Percentiles rank a stretch among this genome's conserved stretches.
Evolutionary conservation across 2,113 vertebrate species (phyloP).

Genomic region (Otolemur garnettii): DNA sequence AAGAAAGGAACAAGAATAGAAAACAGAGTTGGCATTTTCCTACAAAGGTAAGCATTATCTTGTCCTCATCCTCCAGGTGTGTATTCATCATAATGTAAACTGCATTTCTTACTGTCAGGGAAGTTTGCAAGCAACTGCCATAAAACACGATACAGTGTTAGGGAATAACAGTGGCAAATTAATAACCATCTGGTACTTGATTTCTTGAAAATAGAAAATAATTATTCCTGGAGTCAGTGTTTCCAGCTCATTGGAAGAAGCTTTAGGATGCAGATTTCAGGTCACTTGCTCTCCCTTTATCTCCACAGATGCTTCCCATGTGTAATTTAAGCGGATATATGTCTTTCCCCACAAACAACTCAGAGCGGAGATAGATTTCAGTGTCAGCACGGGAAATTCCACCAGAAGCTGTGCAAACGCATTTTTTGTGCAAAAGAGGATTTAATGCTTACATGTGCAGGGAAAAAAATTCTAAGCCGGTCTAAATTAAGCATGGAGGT

Average conservation of each 20-base stretch:
- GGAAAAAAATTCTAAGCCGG: neutral
- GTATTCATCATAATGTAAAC: slow-evolving; percentile 29
- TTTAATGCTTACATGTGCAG: neutral
- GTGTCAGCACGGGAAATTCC: neutral
- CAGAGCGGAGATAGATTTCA: neutral
- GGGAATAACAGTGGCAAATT: slow-evolving; percentile 13
- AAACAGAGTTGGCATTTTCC: neutral
- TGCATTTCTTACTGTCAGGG: neutral
- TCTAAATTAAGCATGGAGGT: neutral
- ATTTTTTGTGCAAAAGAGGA: neutral
- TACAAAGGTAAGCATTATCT: neutral
- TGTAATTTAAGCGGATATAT: neutral
- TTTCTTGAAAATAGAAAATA: slow-evolving; percentile 37
- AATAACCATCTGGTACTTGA: slow-evolving; percentile 27
- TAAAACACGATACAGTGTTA: neutral
- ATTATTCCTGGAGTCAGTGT: neutral
- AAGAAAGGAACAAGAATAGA: neutral
- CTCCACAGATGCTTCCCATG: neutral
- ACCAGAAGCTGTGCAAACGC: neutral
- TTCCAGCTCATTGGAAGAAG: neutral
- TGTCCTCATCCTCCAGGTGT: neutral
- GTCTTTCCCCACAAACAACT: neutral
- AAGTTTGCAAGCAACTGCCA: slow-evolving; percentile 23
- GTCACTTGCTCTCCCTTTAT: neutral
- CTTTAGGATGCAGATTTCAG: neutral